Percentiles rank a stretch among this genome's conserved stretches.
phyloP scores from a whole-genome alignment of 2,113 vertebrate species.

The Pheucticus melanocephalus region DNA sequence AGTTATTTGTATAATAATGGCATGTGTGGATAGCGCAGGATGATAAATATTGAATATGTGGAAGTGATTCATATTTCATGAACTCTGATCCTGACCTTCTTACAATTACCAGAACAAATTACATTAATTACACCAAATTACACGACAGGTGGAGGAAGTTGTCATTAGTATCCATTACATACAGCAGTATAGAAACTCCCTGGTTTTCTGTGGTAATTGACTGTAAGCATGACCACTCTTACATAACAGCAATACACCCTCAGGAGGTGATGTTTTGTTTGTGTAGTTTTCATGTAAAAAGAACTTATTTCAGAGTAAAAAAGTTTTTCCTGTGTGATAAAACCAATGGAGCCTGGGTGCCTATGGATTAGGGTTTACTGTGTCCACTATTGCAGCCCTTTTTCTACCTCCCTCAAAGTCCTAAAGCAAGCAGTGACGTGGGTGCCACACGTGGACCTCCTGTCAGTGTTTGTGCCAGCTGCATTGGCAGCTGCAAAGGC shows the following conservation, averaged over 20 bases:
- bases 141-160: conserved; percentile 33
- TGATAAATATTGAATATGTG: conserved; percentile 53
- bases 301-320: not conserved
- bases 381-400: not conserved
- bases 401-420: not conserved
- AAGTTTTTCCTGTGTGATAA: not conserved
- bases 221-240: conserved; percentile 20
- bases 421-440: not conserved
- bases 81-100: conserved; percentile 41
- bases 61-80: conserved; percentile 48
- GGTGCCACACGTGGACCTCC: not conserved
- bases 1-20: not conserved
- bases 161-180: conserved; percentile 62
- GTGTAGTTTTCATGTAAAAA: not conserved
- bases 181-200: not conserved
- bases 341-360: not conserved
- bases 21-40: not conserved
- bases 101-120: conserved; percentile 55
- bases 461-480: not conserved
- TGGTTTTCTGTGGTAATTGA: conserved; percentile 3
- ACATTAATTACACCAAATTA: conserved; percentile 62
- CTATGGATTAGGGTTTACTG: not conserved
- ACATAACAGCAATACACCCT: not conserved
- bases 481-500: not conserved
- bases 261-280: not conserved